Base-by-base conservation (phyloP, 2,797 vertebrate genomes). In the Gymnodraco acuticeps region DNA sequence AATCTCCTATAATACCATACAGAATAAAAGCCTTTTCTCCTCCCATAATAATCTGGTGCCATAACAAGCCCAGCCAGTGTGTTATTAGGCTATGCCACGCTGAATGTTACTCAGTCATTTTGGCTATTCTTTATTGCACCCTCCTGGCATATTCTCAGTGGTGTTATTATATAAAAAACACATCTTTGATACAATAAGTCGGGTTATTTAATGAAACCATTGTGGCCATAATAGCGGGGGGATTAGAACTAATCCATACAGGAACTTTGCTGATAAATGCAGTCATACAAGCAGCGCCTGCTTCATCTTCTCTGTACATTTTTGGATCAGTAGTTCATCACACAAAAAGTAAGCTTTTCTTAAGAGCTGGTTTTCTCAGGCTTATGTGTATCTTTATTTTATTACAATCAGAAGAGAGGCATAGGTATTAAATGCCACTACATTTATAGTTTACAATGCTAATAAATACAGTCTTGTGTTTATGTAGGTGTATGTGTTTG, bases 201-300 rank as follows among this genome's bases (percentile, higher is more conserved):
- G 55, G 73, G 71, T 88, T 89, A 88, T 93, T 93, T 87, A 91
- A 90, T 91, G 86, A 90, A 92, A 89, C 84, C 73, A 86, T 86
- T 88, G 86, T 91, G 84, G 71, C 73, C 80, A 69, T 82, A 87
- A 87, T 87, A 74, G 71, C 61, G 73, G 74, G 80, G 79, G 88
- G 90, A 93, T 93, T 89, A 91, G 59, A 78, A 64, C 75, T 91
- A 92, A 92, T 91, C 89, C 90, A 83, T 76, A 70, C 50, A 89
- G 88, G 86, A 90, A 90, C 71, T 88, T 87, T 88, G 54, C 82
- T 91, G 91, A 94, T 94, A 90, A 93, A 78, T 80, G 73, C 54
- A 85, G 62, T 88, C 84, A 87, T 90, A 87, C 90, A 92, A 86
- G 79, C 69, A 67, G 80, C 64, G 63, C 51, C 54, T 53, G 78